phyloP scores from a whole-genome alignment of 1,140 invertebrate genomes.

The Centruroides vittatus region DNA sequence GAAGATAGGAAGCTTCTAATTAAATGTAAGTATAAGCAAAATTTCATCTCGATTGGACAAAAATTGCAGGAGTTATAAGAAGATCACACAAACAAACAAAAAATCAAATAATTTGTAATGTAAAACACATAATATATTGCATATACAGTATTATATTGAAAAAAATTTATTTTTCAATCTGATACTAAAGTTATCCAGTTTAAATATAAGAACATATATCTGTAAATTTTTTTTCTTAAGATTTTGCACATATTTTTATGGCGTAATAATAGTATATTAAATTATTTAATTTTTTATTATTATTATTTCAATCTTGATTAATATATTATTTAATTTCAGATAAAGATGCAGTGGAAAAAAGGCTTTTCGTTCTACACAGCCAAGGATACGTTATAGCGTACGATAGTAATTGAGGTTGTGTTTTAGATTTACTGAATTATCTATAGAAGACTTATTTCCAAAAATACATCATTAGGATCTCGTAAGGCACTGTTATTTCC shows the following conservation, averaged over 20 bases:
- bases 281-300: slow-evolving; percentile 1
- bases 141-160: not conserved
- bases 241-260: no score
- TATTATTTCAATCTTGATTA: slow-evolving; percentile 3
- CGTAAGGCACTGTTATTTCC: no score
- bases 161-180: not conserved
- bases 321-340: slow-evolving; percentile 41
- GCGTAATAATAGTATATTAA: not conserved
- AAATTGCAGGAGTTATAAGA: no score
- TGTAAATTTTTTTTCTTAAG: not conserved
- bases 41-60: no score
- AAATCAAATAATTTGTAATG: no score
- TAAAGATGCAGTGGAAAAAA: slow-evolving; percentile 82
- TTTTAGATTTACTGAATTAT: not conserved
- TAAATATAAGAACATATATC: not conserved
- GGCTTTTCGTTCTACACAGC: slow-evolving; percentile 67
- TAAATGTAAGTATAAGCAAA: slow-evolving; percentile 55
- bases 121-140: no score
- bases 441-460: no score
- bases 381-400: slow-evolving; percentile 44
- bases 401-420: not conserved
- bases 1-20: slow-evolving; percentile 69
- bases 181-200: not conserved
- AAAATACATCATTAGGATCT: no score
- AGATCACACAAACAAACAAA: no score